Conservation (phyloP, 23 tunicate genomes). For the Corella eumyota region DNA sequence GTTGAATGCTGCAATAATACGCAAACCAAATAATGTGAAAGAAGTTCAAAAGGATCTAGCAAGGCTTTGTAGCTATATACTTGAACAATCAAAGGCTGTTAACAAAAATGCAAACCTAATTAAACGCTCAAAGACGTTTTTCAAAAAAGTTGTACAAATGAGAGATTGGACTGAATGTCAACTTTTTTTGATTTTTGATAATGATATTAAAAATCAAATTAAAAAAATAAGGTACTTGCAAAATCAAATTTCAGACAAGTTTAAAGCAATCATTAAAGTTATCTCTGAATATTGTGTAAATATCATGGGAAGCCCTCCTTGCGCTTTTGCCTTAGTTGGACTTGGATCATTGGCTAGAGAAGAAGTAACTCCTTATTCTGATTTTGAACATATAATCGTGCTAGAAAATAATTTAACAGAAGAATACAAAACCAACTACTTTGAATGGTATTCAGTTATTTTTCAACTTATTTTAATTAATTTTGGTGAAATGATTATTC, state of each 20-base stretch:
- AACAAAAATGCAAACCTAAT: too few relatives aligned
- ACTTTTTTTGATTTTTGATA: too few relatives aligned
- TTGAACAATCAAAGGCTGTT: too few relatives aligned
- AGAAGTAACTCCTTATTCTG: slow-evolving; percentile 37
- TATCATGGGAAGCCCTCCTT: slow-evolving; percentile 36
- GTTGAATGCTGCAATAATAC: too few relatives aligned
- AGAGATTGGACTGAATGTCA: too few relatives aligned
- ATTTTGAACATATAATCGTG: slow-evolving; percentile 29
- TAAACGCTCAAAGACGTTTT: too few relatives aligned
- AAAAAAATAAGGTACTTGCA: not conserved
- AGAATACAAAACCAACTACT: slow-evolving; percentile 24
- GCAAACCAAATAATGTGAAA: too few relatives aligned
- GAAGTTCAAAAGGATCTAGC: too few relatives aligned
- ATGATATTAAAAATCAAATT: too few relatives aligned
- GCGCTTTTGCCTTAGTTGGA: slow-evolving; percentile 22
- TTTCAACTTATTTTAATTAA: slow-evolving; percentile 34
- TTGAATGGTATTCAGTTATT: slow-evolving; percentile 42
- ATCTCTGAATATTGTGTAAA: slow-evolving; percentile 20
- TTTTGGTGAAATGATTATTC: slow-evolving; percentile 28
- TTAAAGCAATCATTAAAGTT: slow-evolving; percentile 14
- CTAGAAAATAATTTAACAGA: slow-evolving; percentile 9
- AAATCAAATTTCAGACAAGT: slow-evolving; percentile 15
- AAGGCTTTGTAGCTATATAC: too few relatives aligned
- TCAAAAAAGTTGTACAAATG: too few relatives aligned
- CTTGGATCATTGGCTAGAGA: slow-evolving; percentile 37